Evolutionary conservation across 2,113 vertebrate species (phyloP), one percentile per base, ranked within the genome.

Genomic region (Sceloporus undulatus): DNA sequence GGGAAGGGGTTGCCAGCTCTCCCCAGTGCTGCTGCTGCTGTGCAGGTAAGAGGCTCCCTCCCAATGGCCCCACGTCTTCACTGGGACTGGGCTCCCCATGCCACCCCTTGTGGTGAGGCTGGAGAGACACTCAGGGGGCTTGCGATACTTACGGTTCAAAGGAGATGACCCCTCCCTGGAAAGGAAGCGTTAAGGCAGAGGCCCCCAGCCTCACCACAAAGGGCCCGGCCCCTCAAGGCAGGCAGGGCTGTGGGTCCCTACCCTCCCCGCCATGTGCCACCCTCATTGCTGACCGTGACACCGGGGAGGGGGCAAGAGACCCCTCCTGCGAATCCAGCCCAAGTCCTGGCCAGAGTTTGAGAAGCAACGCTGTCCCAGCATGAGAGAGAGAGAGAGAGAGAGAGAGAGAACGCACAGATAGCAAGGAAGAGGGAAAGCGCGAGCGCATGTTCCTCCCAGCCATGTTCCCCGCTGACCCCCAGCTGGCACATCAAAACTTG

Each of bases 61-160:
- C 0, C 34, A 34, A 79, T 59, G 25, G 79, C 0, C 0, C 34
- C n/a, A 80, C 1, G 16, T 23, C 34, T 8, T 29, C 42, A 19
- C 1, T 0, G 4, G 1, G 13, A 21, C 13, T 38, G 65, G 62
- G 68, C 68, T 29, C 25, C 13, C 48, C 40, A 8, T 29, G 1
- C 27, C 66, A 8, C 89, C 90, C 94, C 5, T 87, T 92, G 95
- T 56, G 0, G 93, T 95, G 93, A 95, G 94, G 94, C 95, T 91
- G 85, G n/a, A 66, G 25, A 0, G 0, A 84, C 29, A 0, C 0
- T 2, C 42, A 77, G 1, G 59, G 0, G 0, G 19, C n/a, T 83
- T 82, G 27, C 40, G 91, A 78, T 48, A 97, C 97, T 97, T 97
- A 97, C 96, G 92, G 95, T 94, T 94, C 48, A 79, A 86, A 34